Evolutionary conservation across 2,888 invertebrate genomes (phyloP), one percentile per base, ranked within the genome.

Genomic region (Gnatocerus cornutus): DNA sequence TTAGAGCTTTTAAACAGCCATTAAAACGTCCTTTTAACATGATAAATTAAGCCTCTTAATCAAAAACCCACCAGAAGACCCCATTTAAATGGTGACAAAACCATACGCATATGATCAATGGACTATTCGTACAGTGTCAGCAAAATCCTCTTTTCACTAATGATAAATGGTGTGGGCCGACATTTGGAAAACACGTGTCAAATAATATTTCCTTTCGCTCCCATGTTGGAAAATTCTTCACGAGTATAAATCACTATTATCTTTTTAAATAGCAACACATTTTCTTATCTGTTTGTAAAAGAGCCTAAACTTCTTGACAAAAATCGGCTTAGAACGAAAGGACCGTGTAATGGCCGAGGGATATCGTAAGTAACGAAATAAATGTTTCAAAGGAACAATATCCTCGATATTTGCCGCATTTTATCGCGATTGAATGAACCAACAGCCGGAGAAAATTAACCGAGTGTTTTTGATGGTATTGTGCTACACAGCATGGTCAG

Each of bases 201-300:
- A 55, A 55, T 55, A 39, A 33, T n/a, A 33, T n/a, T 33, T 33
- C 33, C 6, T 33, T 33, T 33, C 33, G 21, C 33, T 4, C 2
- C 33, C 7, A 7, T 9, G 33, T 33, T 27, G 33, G 43, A 9
- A 59, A 46, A 59, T 59, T 59, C 45, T 45, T 14, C 27, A 1
- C n/a, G 30, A 29, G 29, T 30, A 50, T 61, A 61, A 61, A 61
- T 61, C 61, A 61, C 8, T 2, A 37, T 61, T 61, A 61, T 61
- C 61, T 8, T 3, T 16, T 48, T 33, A 61, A 61, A 61, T 61
- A 48, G 61, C 61, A 61, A 61, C 61, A 61, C 61, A 50, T 61
- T 61, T 61, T 48, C 61, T 61, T 61, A 61, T 61, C 61, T 48
- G 30, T 59, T 59, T 30, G 61, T 27, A 61, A 61, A 61, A 37